Conservation (phyloP, 2,888 invertebrate species). For the Ectemnius lituratus region DNA sequence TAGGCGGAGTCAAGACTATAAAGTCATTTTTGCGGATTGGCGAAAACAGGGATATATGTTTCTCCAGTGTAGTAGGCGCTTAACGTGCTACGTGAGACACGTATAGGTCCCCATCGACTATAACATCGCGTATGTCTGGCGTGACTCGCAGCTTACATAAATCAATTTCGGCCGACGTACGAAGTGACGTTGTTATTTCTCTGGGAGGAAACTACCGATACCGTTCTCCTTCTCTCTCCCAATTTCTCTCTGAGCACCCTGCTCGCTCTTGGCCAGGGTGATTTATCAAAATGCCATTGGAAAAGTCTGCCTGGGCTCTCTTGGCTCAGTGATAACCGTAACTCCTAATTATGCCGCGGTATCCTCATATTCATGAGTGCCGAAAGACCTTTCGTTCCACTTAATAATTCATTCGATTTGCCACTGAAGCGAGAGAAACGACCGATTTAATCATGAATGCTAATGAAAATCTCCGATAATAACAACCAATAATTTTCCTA, state of each 20-base stretch:
- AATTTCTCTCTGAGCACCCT: background rate
- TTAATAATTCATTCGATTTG: slow-evolving; percentile 25
- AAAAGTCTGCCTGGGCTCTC: slow-evolving; percentile 24
- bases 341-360: slow-evolving; percentile 8
- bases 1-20: no score
- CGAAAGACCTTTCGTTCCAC: background rate
- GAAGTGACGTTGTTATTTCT: slow-evolving; percentile 15
- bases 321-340: background rate
- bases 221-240: background rate
- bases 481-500: no score
- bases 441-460: background rate
- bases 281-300: slow-evolving; percentile 42
- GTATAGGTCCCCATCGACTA: background rate
- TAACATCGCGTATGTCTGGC: slow-evolving; percentile 16
- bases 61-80: background rate
- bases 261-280: background rate
- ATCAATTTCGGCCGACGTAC: slow-evolving; percentile 33
- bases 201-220: background rate
- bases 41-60: no score
- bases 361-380: slow-evolving; percentile 14
- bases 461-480: background rate
- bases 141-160: slow-evolving; percentile 33
- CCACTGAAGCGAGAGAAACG: slow-evolving; percentile 1
- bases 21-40: no score
- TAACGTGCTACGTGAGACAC: background rate